Evolutionary conservation across 2,113 vertebrate species (phyloP).

Genomic region (Cettia cetti): DNA sequence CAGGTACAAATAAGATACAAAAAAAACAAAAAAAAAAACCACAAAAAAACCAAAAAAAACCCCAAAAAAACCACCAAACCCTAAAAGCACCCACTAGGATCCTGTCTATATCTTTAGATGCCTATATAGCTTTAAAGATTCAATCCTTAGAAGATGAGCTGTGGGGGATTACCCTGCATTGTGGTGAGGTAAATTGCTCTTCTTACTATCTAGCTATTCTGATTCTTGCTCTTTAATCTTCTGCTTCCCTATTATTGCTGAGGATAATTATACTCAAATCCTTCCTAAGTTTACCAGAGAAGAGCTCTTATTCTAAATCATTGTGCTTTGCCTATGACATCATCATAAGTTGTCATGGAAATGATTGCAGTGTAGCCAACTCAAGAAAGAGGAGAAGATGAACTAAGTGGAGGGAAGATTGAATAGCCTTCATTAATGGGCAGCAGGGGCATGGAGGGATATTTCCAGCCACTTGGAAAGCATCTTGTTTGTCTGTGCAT

Average conservation of each 20-base stretch:
- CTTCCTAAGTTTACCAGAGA: background rate
- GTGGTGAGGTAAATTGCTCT: background rate
- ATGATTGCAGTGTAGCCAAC: background rate
- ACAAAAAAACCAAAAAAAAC: background rate
- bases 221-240: background rate
- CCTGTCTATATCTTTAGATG: background rate
- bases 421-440: background rate
- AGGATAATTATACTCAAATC: conserved; percentile 2
- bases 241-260: background rate
- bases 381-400: background rate
- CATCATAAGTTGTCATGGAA: conserved; percentile 16
- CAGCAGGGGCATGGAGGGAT: background rate
- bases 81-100: background rate
- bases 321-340: background rate
- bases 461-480: background rate
- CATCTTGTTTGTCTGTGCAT: background rate
- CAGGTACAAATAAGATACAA: background rate
- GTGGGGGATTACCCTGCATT: background rate
- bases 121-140: background rate
- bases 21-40: background rate
- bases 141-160: background rate
- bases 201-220: background rate
- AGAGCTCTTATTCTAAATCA: background rate
- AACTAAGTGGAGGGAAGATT: background rate
- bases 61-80: background rate